These are phyloP conservation scores for Abrostola triplasia DNA, from an alignment of 2,888 invertebrate genomes.

Conservation along the genomic window DNA sequence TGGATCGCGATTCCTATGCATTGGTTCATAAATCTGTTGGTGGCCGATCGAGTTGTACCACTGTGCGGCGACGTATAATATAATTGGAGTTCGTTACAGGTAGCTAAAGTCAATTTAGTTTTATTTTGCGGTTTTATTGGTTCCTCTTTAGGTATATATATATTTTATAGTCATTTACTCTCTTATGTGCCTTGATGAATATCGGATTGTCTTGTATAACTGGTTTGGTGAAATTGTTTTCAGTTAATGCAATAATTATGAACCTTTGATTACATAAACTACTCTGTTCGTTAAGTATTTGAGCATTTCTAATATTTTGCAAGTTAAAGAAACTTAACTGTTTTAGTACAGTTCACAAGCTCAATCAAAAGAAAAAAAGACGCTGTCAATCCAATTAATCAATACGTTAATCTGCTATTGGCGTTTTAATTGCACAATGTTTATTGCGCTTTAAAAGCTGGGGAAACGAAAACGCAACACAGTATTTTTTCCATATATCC, in stretches of 20 bases:
- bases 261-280: too few relatives aligned
- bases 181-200: slow-evolving; percentile 4
- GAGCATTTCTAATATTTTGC: too few relatives aligned
- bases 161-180: slow-evolving; percentile 3
- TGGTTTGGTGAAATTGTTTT: neutral
- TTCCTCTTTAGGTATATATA: slow-evolving; percentile 29
- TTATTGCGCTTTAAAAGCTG: slow-evolving; percentile 86
- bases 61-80: slow-evolving; percentile 51
- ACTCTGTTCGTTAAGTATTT: too few relatives aligned
- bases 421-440: slow-evolving; percentile 86
- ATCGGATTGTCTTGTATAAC: slow-evolving; percentile 11
- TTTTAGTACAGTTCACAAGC: neutral
- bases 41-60: slow-evolving; percentile 47
- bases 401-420: slow-evolving; percentile 85
- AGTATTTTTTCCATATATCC: slow-evolving; percentile 91
- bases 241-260: too few relatives aligned
- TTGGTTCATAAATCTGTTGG: slow-evolving; percentile 70
- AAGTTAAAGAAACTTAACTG: too few relatives aligned
- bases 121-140: slow-evolving; percentile 43
- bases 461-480: slow-evolving; percentile 88
- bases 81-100: slow-evolving; percentile 53
- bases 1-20: slow-evolving; percentile 77
- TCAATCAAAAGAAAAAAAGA: slow-evolving; percentile 11
- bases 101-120: slow-evolving; percentile 43
- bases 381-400: slow-evolving; percentile 69